Percentiles rank a stretch among this genome's conserved stretches.
Evolutionary conservation across 2,888 invertebrate species (phyloP).

Genomic region (Odontothrips loti): DNA sequence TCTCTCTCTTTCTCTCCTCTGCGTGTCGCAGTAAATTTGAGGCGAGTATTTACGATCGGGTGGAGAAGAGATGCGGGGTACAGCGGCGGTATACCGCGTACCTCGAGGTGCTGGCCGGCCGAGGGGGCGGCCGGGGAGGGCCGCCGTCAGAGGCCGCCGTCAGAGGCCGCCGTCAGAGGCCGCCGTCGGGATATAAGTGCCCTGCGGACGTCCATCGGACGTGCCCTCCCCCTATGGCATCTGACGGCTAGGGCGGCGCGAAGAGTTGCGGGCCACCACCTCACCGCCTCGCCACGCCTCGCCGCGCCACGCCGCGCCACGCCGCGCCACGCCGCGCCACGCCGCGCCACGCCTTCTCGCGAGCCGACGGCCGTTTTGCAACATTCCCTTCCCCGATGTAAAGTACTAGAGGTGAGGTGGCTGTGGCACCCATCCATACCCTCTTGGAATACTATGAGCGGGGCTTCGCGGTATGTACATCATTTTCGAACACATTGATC

Average conservation of each 20-base stretch:
- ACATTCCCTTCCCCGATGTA: background rate
- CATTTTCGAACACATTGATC: background rate
- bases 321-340: background rate
- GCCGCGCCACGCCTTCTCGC: background rate
- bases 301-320: background rate
- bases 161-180: no score
- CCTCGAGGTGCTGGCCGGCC: background rate
- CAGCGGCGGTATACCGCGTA: background rate
- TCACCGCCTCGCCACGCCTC: background rate
- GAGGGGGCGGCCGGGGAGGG: no score
- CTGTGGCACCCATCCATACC: background rate
- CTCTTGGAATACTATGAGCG: background rate
- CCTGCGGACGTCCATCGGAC: no score
- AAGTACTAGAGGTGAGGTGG: background rate
- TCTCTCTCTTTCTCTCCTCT: no score
- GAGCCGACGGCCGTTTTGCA: background rate
- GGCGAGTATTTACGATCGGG: constrained; percentile 21
- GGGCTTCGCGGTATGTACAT: no score
- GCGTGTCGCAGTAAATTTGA: constrained; percentile 14
- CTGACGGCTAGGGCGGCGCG: background rate
- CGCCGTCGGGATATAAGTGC: no score
- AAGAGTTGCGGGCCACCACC: background rate
- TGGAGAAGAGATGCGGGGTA: background rate
- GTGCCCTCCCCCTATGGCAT: background rate
- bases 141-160: no score